These are phyloP conservation scores for Strongylocentrotus purpuratus DNA, from an alignment of 35 echinoderm and acorn worm species.

Conservation along the genomic window DNA sequence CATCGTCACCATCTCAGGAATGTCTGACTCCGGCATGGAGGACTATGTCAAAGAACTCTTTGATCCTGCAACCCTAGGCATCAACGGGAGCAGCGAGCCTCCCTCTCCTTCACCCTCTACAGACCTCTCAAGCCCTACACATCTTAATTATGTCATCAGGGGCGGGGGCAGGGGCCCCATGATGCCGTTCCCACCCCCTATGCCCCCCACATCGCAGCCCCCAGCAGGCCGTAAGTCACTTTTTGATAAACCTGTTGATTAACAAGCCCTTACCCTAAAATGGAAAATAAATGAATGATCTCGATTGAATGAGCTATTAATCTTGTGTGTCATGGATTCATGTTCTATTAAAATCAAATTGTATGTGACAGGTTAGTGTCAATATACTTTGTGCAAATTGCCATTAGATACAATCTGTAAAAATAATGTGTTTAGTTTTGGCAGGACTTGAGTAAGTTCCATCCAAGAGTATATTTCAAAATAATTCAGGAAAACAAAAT, in stretches of 20 bases:
- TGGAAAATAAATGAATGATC: too few relatives aligned
- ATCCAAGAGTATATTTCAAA: too few relatives aligned
- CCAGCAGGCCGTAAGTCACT: slow-evolving; percentile 11
- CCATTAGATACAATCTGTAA: too few relatives aligned
- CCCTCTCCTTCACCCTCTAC: not conserved
- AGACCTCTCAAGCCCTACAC: slow-evolving; percentile 48
- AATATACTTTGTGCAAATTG: too few relatives aligned
- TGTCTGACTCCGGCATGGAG: slow-evolving; percentile 32
- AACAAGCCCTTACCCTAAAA: too few relatives aligned
- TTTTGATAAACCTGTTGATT: not conserved
- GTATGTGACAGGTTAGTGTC: too few relatives aligned
- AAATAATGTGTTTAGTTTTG: too few relatives aligned
- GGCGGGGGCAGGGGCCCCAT: slow-evolving; percentile 65
- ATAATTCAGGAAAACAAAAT: too few relatives aligned
- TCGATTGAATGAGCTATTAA: too few relatives aligned
- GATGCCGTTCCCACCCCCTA: slow-evolving; percentile 36
- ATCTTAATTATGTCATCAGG: slow-evolving; percentile 47
- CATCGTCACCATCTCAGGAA: slow-evolving; percentile 41
- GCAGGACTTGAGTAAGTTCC: too few relatives aligned
- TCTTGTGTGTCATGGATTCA: too few relatives aligned
- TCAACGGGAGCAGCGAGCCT: not conserved
- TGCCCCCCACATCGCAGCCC: not conserved
- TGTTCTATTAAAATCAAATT: too few relatives aligned
- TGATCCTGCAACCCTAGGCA: slow-evolving; percentile 34
- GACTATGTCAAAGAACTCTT: slow-evolving; percentile 38